Base-by-base conservation (phyloP, 2,797 vertebrate genomes). In the Nyctibius grandis region DNA sequence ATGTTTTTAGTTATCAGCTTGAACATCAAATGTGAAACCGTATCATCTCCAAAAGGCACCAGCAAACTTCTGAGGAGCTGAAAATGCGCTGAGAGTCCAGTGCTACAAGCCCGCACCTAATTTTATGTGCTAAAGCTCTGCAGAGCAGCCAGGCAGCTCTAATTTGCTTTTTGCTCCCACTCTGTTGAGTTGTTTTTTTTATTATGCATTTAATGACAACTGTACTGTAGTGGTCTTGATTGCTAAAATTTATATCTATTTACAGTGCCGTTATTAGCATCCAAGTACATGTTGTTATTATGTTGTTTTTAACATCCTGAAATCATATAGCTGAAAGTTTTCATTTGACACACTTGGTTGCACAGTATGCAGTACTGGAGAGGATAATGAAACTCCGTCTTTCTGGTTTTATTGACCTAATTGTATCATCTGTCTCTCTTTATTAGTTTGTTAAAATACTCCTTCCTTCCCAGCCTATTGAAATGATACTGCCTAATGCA, bases 281-380 rank as follows among this genome's bases (percentile, higher is more conserved):
- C 82, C 72, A 65, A 64, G 60, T 64, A 45, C 75, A 54, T 28
- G 85, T 85, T 92, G 85, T 87, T 92, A 50, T 91, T 51, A 65
- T 89, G 93, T 89, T 96, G 93, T 40, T 95, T 95, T 88, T 93
- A 89, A 85, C 87, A 94, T 64, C 78, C 78, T 64, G 67, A 73
- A 87, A 83, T 56, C 11, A 16, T 56, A 21, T 34, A 92, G 78
- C 60, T 80, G 81, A 34, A 90, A 68, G 72, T 94, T 93, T 91
- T 74, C 68, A 45, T 87, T 92, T 89, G 74, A 45, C 72, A 72
- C 91, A 61, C 85, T 88, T 87, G 64, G 64, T 53, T 94, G 87
- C 68, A 68, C 87, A 91, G 38, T 47, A 5, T n/a, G 75, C 64
- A 89, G 68, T 42, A 53, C 23, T 88, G 81, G 76, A 34, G 6